These are phyloP conservation scores for Apamea anceps DNA, from an alignment of 2,888 invertebrate genomes.

Conservation along the genomic window DNA sequence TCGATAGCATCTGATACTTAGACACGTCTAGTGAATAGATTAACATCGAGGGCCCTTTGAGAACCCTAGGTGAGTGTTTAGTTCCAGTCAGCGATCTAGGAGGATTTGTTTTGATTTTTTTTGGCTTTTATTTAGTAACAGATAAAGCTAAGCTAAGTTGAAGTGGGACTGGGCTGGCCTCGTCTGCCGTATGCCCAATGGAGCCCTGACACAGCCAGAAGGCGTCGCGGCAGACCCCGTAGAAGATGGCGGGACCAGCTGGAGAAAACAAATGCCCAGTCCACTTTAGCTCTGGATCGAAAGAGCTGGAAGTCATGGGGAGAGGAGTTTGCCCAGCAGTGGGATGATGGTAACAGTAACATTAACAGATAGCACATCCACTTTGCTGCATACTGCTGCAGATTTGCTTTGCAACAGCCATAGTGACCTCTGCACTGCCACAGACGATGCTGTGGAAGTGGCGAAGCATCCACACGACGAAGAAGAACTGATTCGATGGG, in stretches of 20 bases:
- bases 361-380: neutral
- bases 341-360: too few species aligned
- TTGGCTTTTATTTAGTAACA: neutral
- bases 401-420: too few species aligned
- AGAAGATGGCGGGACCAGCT: too few species aligned
- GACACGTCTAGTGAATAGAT: constrained; percentile 63
- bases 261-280: too few species aligned
- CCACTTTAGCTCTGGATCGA: too few species aligned
- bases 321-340: too few species aligned
- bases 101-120: neutral
- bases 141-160: neutral
- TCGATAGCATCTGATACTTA: constrained; percentile 62
- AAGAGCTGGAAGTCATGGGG: too few species aligned
- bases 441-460: neutral
- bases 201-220: too few species aligned
- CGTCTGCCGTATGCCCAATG: too few species aligned
- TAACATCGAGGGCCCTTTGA: constrained; percentile 26
- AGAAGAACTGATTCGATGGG: neutral
- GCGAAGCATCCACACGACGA: neutral
- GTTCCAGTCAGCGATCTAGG: constrained; percentile 40
- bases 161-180: too few species aligned
- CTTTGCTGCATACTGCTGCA: too few species aligned
- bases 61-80: constrained; percentile 20
- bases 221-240: too few species aligned
- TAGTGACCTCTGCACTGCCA: neutral